Evolutionary conservation across 2,888 invertebrate species (phyloP), one percentile per base, ranked within the genome.

Genomic region (Andrena bucephala): DNA sequence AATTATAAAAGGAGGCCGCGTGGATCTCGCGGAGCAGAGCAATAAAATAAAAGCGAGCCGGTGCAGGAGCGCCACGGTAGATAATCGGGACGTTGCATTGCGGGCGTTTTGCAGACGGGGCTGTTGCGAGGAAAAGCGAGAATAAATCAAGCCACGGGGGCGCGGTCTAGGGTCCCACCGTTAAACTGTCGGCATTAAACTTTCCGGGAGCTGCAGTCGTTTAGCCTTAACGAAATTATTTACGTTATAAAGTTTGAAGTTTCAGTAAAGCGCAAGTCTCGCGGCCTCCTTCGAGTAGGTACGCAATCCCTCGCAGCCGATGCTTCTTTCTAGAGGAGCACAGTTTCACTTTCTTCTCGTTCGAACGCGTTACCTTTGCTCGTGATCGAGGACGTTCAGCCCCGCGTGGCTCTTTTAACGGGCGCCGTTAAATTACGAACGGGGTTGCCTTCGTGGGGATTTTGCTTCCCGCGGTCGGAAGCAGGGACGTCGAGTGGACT

Each of bases 31-130:
- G 63, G 68, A 84, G 68, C 69, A 66, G 24, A 33, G 70, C 77
- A 71, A 85, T 85, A 77, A 83, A 85, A 80, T 85, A 69, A 83
- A 83, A 80, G 60, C 29, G 74, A 65, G 69, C 60, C 48, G 73
- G 54, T 52, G 67, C 48, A 13, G 10, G 27, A 67, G 48, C 31
- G 67, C n/a, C 65, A 66, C 27, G 27, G 48, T 48, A 13, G 66
- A 66, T 48, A 59, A 59, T 59, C 59, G 59, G 27, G 29, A 42
- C 42, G 59, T 27, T 29, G 29, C 59, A 16, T 10, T 16, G 59
- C 59, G 20, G 59, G 10, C 59, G 16, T 29, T 59, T 59, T 27
- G 59, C 59, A 29, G 27, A 16, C 13, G 16, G 27, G 16, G 27
- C 27, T 27, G 59, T 27, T 27, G 59, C 59, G 29, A 27, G 59